Percentiles rank a stretch among this genome's conserved stretches.
Evolutionary conservation across 2,888 invertebrate species (phyloP).

Genomic region (Andrena marginata): DNA sequence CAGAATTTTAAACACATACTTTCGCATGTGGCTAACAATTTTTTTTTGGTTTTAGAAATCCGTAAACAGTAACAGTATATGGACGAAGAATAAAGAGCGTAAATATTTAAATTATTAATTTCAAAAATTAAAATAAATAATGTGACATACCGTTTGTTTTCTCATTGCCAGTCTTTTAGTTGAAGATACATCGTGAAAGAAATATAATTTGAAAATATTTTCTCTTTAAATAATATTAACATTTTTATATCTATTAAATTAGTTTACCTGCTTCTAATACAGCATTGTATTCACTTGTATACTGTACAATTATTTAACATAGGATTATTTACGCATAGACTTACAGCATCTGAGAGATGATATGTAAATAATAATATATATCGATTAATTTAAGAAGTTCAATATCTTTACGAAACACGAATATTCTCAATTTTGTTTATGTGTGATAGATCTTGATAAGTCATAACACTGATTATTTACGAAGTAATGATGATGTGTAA

Average conservation of each 20-base stretch:
- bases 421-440: conserved; percentile 41
- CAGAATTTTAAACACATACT: conserved; percentile 24
- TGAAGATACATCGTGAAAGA: conserved; percentile 36
- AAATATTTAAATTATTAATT: conserved; percentile 43
- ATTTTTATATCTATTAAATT: conserved; percentile 50
- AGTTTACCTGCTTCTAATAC: conserved; percentile 39
- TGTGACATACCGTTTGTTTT: conserved; percentile 61
- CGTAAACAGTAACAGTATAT: conserved; percentile 26
- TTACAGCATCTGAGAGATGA: conserved; percentile 43
- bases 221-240: conserved; percentile 32
- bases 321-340: conserved; percentile 53
- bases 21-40: conserved; percentile 17
- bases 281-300: conserved; percentile 43
- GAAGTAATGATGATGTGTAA: conserved; percentile 22
- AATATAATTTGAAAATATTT: conserved; percentile 32
- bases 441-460: conserved; percentile 44
- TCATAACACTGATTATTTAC: conserved; percentile 32
- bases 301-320: conserved; percentile 56
- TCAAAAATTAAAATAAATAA: conserved; percentile 67
- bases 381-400: conserved; percentile 40
- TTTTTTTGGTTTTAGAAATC: conserved; percentile 29
- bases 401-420: conserved; percentile 38
- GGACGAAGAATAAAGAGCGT: conserved; percentile 26
- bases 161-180: conserved; percentile 63
- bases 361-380: conserved; percentile 60